Conservation (phyloP, 1,140 invertebrate species). For the Heterodera schachtii region DNA sequence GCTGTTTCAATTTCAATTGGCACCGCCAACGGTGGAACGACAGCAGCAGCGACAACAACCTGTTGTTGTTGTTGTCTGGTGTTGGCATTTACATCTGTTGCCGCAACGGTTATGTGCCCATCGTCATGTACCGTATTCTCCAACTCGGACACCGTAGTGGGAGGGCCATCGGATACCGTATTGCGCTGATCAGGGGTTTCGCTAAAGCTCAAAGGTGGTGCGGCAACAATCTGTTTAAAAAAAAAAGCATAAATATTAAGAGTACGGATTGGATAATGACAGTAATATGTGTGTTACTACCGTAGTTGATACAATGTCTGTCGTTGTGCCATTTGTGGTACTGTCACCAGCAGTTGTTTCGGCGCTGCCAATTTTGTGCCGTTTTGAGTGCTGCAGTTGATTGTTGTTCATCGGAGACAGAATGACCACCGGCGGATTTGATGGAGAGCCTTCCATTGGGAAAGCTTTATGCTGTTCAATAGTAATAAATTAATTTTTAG, state of each 20-base stretch:
- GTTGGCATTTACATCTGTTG: background rate
- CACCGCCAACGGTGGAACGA: background rate
- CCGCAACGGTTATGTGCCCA: no score
- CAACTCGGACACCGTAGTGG: background rate
- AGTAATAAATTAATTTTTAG: background rate
- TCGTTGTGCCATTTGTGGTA: background rate
- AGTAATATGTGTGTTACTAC: background rate
- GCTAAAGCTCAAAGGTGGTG: background rate
- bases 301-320: background rate
- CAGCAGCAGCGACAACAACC: background rate
- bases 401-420: background rate
- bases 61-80: background rate
- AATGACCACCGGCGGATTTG: background rate
- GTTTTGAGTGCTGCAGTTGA: background rate
- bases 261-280: no score
- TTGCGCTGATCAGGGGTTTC: background rate
- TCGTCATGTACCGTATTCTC: background rate
- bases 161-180: background rate
- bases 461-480: constrained; percentile 11
- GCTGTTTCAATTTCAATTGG: background rate
- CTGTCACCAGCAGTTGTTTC: background rate
- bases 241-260: no score
- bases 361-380: background rate
- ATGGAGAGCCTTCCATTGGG: background rate
- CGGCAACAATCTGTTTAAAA: no score